A percentile compares a stretch with the other conserved stretches of the same genome.
phyloP scores from a whole-genome alignment of 2,113 vertebrate genomes.

The Hystrix cristata region DNA sequence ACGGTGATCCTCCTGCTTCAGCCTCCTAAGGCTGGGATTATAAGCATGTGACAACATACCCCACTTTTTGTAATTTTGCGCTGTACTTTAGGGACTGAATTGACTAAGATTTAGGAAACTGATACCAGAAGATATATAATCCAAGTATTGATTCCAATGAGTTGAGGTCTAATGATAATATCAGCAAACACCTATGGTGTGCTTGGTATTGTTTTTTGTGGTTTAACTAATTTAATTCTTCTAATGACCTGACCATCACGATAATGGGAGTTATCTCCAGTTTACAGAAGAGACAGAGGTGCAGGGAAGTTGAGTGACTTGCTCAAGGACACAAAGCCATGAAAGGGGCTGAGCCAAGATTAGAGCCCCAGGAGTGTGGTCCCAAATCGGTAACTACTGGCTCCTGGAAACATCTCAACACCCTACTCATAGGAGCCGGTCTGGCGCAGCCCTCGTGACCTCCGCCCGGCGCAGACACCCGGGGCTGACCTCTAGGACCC shows the following conservation, averaged over 20 bases:
- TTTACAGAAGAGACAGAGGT: constrained; percentile 32
- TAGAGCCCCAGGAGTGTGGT: neutral
- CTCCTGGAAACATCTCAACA: neutral
- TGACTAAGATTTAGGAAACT: neutral
- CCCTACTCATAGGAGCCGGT: neutral
- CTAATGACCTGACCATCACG: neutral
- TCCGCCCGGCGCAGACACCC: too few species aligned
- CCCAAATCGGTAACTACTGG: neutral
- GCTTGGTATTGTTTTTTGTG: neutral
- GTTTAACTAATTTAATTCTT: neutral
- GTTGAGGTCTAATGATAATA: neutral
- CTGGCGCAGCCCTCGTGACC: neutral
- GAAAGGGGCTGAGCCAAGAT: neutral
- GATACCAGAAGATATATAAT: neutral
- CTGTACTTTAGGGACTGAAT: neutral
- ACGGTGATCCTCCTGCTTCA: too few species aligned
- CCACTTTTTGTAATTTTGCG: neutral
- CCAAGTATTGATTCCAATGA: neutral
- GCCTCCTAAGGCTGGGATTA: too few species aligned
- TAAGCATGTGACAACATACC: too few species aligned
- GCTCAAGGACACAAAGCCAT: constrained; percentile 8
- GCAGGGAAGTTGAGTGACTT: constrained; percentile 29
- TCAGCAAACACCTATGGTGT: neutral
- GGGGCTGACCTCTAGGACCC: neutral
- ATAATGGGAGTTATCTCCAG: neutral